Conservation (phyloP, 2,888 invertebrate species). For the Pyralis farinalis region DNA sequence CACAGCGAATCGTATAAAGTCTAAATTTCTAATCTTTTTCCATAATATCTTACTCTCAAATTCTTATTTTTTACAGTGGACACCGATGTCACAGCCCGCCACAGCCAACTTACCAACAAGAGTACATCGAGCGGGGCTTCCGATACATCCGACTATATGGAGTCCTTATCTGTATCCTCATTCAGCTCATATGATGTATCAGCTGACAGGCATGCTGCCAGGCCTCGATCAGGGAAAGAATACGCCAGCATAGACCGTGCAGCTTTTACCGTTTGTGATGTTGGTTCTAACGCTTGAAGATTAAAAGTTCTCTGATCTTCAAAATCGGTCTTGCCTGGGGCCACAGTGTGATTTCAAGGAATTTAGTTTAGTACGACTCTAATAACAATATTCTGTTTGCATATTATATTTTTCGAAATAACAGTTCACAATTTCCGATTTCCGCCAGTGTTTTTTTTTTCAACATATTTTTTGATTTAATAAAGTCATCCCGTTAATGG, state of each 20-base stretch:
- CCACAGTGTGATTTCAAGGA: no score
- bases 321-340: no score
- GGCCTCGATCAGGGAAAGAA: slow-evolving; percentile 70
- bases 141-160: slow-evolving; percentile 88
- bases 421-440: no score
- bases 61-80: slow-evolving; percentile 45
- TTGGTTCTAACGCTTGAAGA: slow-evolving; percentile 14
- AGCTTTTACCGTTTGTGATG: slow-evolving; percentile 41
- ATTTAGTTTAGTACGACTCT: no score
- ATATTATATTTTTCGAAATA: no score
- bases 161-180: slow-evolving; percentile 86
- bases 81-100: slow-evolving; percentile 67
- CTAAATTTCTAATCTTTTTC: no score
- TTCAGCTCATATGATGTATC: slow-evolving; percentile 84
- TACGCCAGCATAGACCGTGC: slow-evolving; percentile 66
- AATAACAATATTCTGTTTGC: no score
- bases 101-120: slow-evolving; percentile 80
- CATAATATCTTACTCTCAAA: no score
- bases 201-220: slow-evolving; percentile 67
- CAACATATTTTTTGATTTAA: no score
- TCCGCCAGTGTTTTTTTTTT: no score
- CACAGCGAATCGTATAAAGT: no score
- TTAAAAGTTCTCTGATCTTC: background rate
- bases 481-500: no score
- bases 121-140: slow-evolving; percentile 86